phyloP scores from a whole-genome alignment of 2,113 vertebrate species.

The Agapornis roseicollis region DNA sequence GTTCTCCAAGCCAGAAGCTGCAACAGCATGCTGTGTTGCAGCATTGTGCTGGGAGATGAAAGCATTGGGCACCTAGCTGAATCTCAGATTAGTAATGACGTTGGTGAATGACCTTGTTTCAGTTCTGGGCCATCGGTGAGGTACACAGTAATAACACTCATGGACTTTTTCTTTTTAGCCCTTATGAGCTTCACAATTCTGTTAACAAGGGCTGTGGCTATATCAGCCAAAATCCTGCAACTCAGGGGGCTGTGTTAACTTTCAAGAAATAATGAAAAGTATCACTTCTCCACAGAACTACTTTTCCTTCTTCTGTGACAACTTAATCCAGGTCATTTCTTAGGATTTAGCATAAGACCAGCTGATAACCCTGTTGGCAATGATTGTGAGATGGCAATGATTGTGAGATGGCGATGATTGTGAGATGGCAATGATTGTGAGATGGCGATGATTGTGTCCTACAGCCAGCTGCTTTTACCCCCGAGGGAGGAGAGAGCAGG shows the following conservation, averaged over 20 bases:
- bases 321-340: neutral
- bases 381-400: too few species aligned
- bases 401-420: neutral
- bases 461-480: neutral
- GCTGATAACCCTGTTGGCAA: neutral
- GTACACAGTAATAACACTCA: accelerated
- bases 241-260: neutral
- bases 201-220: neutral
- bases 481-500: neutral
- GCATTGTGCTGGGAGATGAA: neutral
- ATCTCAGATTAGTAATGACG: neutral
- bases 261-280: neutral
- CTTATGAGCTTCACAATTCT: accelerated
- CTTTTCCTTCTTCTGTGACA: neutral
- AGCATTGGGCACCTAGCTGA: neutral
- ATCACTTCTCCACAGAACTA: neutral
- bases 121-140: accelerated
- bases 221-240: neutral
- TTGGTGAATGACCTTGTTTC: accelerated
- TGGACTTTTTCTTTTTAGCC: neutral
- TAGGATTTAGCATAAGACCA: neutral
- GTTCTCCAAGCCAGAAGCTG: neutral
- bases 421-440: neutral
- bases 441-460: neutral
- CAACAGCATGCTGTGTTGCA: accelerated